phyloP scores from a whole-genome alignment of 1,140 invertebrate species.

The Drosophila saltans region DNA sequence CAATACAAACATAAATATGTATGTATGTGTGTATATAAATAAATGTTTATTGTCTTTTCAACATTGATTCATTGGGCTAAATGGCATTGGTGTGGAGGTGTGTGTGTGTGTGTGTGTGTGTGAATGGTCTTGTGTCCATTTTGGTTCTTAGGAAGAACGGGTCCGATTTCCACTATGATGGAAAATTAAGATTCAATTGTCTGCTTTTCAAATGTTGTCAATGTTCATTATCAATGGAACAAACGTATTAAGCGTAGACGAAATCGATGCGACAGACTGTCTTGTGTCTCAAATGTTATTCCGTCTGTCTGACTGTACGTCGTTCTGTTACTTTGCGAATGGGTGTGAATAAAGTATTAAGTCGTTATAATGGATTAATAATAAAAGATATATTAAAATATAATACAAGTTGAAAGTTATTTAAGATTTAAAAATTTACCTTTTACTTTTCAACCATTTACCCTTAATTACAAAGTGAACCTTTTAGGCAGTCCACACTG shows the following conservation, averaged over 20 bases:
- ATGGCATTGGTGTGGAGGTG: conserved; percentile 6
- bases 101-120: not conserved
- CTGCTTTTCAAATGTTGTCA: conserved; percentile 75
- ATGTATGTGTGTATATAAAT: conserved; percentile 40
- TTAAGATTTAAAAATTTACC: no score
- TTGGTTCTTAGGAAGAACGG: not conserved
- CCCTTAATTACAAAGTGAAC: not conserved
- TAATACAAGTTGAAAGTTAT: no score
- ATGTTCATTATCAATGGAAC: conserved; percentile 73
- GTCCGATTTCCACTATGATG: conserved; percentile 25
- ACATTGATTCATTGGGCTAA: conserved; percentile 67
- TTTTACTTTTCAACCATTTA: no score
- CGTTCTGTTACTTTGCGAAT: conserved; percentile 11
- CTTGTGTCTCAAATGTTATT: conserved; percentile 13
- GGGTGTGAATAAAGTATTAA: conserved; percentile 9
- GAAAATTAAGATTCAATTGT: conserved; percentile 80
- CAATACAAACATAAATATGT: conserved; percentile 12
- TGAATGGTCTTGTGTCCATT: not conserved
- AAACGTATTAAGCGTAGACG: conserved; percentile 68
- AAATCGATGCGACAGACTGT: conserved; percentile 48
- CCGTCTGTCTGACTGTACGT: not conserved
- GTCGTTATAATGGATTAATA: not conserved
- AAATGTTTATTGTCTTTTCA: conserved; percentile 69
- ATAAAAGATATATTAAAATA: no score
- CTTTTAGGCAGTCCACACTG: not conserved